Evolutionary conservation across 2,113 vertebrate species (phyloP), one percentile per base, ranked within the genome.

Genomic region (Anguilla rostrata): DNA sequence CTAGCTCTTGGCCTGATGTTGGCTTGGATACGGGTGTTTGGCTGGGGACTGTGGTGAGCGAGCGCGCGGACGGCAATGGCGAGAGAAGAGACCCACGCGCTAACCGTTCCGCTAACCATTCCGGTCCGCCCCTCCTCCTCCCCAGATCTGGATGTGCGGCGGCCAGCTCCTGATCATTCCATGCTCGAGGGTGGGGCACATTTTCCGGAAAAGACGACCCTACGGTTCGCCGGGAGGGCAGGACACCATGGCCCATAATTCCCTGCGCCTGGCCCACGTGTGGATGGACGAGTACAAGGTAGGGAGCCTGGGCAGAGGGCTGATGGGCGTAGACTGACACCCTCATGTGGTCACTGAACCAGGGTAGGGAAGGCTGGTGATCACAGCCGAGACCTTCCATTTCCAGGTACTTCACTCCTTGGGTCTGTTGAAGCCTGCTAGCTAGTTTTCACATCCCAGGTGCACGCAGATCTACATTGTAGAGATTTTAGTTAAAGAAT

Each of bases 261-360:
- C 98, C 0, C 88, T 99, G 90, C 92, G 98, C 20, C 94, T 99
- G 81, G 97, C 98, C 0, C 97, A 99, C 0, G 98, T 99, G 0
- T 99, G 98, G 98, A 95, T 99, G 97, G 98, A 99, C 39, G 97
- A 98, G 0, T 99, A 98, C 86, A 99, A 99, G 97, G 98, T 98
- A 92, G 87, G 91, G 29, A 78, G 75, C 0, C 40, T 0, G n/a
- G 71, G 22, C 26, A 3, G 1, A 18, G 26, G 9, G 40, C 40
- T 40, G 63, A 78, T n/a, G 18, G 71, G n/a, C 1, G 9, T 8
- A 56, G 15, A 39, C 15, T 16, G 39, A 78, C 29, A 15, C 26
- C 8, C 6, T 29, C 75, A 29, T 78, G 15, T 12, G 15, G 75
- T 34, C 1, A 78, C 75, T 34, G 12, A 79, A 40, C 6, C 39